Conservation (phyloP, 2,888 invertebrate species). For the Lepas anatifera region DNA sequence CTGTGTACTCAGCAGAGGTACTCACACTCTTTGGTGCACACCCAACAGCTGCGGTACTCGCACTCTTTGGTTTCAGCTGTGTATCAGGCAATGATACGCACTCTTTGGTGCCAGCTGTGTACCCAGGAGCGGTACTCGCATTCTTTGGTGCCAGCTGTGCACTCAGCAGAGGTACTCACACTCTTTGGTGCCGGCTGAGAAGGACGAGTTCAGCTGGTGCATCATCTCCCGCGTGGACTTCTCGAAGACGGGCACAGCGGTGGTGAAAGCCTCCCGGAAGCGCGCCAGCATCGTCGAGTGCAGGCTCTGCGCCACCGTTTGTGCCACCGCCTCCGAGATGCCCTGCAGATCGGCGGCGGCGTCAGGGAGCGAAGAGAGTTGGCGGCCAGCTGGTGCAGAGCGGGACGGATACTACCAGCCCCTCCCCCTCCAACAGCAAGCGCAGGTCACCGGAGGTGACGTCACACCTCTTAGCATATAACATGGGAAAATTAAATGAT, state of each 20-base stretch:
- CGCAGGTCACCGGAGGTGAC: too few relatives aligned
- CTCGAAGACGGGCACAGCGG: constrained; percentile 74
- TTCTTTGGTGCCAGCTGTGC: too few relatives aligned
- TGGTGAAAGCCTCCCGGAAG: constrained; percentile 62
- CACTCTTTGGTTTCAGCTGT: too few relatives aligned
- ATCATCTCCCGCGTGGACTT: constrained; percentile 75
- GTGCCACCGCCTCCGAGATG: constrained; percentile 59
- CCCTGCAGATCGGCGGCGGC: not conserved
- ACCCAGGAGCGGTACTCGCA: too few relatives aligned
- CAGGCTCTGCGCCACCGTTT: constrained; percentile 53
- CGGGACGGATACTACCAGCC: too few relatives aligned
- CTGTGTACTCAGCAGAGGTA: too few relatives aligned
- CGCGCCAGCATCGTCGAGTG: constrained; percentile 60
- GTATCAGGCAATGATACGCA: too few relatives aligned
- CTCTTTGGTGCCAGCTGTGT: constrained; percentile 75
- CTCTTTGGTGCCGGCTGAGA: constrained; percentile 65
- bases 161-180: not conserved
- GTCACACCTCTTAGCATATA: too few relatives aligned
- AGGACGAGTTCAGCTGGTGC: constrained; percentile 75
- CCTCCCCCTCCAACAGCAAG: too few relatives aligned
- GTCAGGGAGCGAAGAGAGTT: too few relatives aligned
- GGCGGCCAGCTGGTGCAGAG: too few relatives aligned
- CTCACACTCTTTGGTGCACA: not conserved
- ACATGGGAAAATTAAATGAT: too few relatives aligned
- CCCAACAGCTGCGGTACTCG: not conserved